These are phyloP conservation scores for Germaria angustata DNA, from an alignment of 2,888 invertebrate genomes.

Conservation along the genomic window DNA sequence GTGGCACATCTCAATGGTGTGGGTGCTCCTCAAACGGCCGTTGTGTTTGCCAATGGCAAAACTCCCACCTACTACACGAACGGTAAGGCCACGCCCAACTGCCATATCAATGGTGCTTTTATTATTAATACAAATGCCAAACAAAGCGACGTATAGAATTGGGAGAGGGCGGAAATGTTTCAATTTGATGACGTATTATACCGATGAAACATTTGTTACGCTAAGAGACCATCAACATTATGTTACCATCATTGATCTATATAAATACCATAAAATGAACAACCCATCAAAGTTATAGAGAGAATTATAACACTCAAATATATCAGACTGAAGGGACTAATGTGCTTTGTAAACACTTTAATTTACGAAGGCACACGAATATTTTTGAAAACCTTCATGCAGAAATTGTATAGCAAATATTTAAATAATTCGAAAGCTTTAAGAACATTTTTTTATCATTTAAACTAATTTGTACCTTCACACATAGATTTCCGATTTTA, in stretches of 20 bases:
- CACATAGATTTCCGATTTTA: no score
- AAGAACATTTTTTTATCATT: no score
- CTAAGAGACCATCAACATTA: conserved; percentile 25
- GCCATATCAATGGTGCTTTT: conserved; percentile 80
- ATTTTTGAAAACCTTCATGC: no score
- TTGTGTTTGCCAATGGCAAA: conserved; percentile 75
- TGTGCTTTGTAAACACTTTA: conserved; percentile 27
- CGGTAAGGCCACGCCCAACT: conserved; percentile 72
- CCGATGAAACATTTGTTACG: conserved; percentile 71
- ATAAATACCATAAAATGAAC: neutral
- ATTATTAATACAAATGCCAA: conserved; percentile 80
- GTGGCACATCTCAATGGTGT: conserved; percentile 77
- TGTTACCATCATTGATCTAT: conserved; percentile 35
- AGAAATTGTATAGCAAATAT: no score
- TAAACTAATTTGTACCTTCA: no score
- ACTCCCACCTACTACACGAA: conserved; percentile 71
- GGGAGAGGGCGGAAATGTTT: conserved; percentile 75
- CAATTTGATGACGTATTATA: conserved; percentile 75
- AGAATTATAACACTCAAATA: neutral
- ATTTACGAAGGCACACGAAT: neutral
- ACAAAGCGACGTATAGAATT: conserved; percentile 80
- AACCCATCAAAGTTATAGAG: neutral
- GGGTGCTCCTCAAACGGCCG: conserved; percentile 73
- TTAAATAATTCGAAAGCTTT: no score
- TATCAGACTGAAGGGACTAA: conserved; percentile 46